These are phyloP conservation scores for Sceliomorpha sp. DNA, from an alignment of 2,888 invertebrate species.

Conservation along the genomic window DNA sequence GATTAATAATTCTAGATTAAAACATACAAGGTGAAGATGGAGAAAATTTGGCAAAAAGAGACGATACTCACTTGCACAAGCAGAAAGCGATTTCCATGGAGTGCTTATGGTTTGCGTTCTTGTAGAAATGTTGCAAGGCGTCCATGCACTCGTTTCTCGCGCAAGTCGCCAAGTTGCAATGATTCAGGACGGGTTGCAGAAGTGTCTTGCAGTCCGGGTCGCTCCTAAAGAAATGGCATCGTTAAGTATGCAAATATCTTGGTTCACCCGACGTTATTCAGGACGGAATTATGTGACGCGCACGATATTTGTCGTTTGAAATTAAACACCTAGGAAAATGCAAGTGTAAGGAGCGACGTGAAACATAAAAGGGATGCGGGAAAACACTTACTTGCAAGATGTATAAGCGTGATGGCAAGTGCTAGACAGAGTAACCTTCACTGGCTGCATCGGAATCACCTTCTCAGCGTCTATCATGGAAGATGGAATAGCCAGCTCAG, in stretches of 20 bases:
- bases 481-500: slow-evolving; percentile 59
- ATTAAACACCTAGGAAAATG: slow-evolving; percentile 12
- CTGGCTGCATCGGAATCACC: slow-evolving; percentile 80
- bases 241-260: slow-evolving; percentile 44
- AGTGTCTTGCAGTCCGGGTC: slow-evolving; percentile 89
- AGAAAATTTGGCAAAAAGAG: no score
- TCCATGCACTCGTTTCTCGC: slow-evolving; percentile 93
- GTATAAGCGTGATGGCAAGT: slow-evolving; percentile 90
- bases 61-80: slow-evolving; percentile 95
- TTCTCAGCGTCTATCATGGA: slow-evolving; percentile 59
- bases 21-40: not conserved
- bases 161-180: slow-evolving; percentile 89
- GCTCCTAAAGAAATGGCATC: slow-evolving; percentile 83
- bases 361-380: slow-evolving; percentile 18
- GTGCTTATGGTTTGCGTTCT: slow-evolving; percentile 89
- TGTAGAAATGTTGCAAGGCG: slow-evolving; percentile 91
- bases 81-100: slow-evolving; percentile 95
- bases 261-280: slow-evolving; percentile 26
- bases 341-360: not conserved
- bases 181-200: slow-evolving; percentile 91
- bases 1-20: not conserved
- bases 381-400: slow-evolving; percentile 74
- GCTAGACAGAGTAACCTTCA: slow-evolving; percentile 87
- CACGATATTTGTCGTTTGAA: slow-evolving; percentile 19
- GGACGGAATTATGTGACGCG: slow-evolving; percentile 17